Evolutionary conservation across 2,113 vertebrate genomes (phyloP).

Genomic region (Pimephales promelas): DNA sequence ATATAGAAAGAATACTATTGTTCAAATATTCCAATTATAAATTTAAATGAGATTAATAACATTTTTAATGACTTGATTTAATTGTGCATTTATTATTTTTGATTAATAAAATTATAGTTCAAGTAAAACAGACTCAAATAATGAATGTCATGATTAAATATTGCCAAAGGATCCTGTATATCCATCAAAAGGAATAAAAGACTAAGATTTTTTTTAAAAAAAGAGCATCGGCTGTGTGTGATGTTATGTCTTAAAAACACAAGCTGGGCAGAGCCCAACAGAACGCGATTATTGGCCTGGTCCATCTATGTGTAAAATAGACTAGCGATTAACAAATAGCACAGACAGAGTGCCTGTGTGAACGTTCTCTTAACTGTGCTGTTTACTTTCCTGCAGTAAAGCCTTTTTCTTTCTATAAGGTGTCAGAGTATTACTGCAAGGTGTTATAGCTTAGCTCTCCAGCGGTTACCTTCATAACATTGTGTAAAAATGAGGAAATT

Average conservation of each 20-base stretch:
- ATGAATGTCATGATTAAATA: background rate
- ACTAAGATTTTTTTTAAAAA: background rate
- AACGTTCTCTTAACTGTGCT: background rate
- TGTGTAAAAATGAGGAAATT: slow-evolving; percentile 28
- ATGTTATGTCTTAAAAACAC: background rate
- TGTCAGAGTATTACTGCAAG: slow-evolving; percentile 12
- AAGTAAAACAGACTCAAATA: background rate
- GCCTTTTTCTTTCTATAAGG: background rate
- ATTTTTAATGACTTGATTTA: no score
- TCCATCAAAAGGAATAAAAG: background rate
- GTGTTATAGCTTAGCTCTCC: background rate
- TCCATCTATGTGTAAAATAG: background rate
- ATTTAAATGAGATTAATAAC: background rate
- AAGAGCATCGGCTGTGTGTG: background rate
- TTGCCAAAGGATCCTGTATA: background rate
- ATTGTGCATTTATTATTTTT: background rate
- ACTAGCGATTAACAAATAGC: background rate
- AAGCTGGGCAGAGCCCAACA: background rate
- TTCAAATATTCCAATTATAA: background rate
- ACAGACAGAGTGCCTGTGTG: background rate
- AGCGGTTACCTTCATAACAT: slow-evolving; percentile 10
- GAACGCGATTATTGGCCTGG: background rate
- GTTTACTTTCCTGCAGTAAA: slow-evolving; percentile 13
- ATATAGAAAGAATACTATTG: background rate
- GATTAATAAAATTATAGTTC: background rate